phyloP scores from a whole-genome alignment of 2,888 invertebrate species.

The Chymomyza amoena region DNA sequence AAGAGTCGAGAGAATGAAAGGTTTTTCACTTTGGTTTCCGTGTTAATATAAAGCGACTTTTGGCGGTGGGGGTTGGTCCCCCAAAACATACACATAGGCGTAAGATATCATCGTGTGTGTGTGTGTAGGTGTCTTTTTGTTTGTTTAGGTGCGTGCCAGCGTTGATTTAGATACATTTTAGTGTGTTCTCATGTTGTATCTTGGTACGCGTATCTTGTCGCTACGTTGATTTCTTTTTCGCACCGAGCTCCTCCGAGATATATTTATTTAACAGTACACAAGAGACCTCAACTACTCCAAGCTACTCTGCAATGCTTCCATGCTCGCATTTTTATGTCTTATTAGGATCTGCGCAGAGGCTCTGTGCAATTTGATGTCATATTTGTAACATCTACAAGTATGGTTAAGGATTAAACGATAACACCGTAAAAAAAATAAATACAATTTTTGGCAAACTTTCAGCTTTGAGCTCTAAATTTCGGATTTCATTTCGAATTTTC shows the following conservation, averaged over 20 bases:
- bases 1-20: slow-evolving; percentile 48
- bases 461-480: too few relatives aligned
- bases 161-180: slow-evolving; percentile 47
- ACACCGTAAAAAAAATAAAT: too few relatives aligned
- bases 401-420: too few relatives aligned
- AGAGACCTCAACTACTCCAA: not conserved
- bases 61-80: not conserved
- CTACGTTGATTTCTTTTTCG: slow-evolving; percentile 5
- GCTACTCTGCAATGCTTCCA: not conserved
- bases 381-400: not conserved
- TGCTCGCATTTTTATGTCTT: slow-evolving; percentile 21
- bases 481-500: too few relatives aligned
- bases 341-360: slow-evolving; percentile 17
- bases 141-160: slow-evolving; percentile 34
- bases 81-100: not conserved
- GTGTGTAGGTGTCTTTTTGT: not conserved
- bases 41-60: slow-evolving; percentile 34
- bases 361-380: slow-evolving; percentile 43
- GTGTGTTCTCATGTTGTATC: not conserved
- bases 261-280: not conserved
- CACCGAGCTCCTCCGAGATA: not conserved
- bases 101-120: not conserved
- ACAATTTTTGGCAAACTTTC: too few relatives aligned
- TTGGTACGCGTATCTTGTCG: slow-evolving; percentile 8
- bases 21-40: slow-evolving; percentile 49